Evolutionary conservation across 2,888 invertebrate genomes (phyloP).

Genomic region (Drosophila macrospina): DNA sequence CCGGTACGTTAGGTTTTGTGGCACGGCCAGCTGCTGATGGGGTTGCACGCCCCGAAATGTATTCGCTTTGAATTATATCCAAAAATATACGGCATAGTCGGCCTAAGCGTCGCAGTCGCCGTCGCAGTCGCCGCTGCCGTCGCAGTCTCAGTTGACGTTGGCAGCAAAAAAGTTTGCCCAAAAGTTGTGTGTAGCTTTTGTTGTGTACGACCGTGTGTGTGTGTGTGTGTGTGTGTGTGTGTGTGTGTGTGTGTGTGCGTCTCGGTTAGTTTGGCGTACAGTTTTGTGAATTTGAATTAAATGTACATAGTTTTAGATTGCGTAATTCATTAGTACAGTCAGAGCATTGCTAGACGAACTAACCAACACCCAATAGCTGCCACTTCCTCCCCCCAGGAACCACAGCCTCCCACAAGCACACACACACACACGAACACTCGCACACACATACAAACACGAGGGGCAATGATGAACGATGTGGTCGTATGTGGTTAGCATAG

Average conservation of each 20-base stretch:
- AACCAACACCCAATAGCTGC: constrained; percentile 39
- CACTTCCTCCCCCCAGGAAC: background rate
- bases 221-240: constrained; percentile 44
- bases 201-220: constrained; percentile 30
- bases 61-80: constrained; percentile 80
- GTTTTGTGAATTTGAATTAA: constrained; percentile 83
- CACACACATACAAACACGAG: constrained; percentile 50
- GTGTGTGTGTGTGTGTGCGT: constrained; percentile 49
- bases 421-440: constrained; percentile 49
- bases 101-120: constrained; percentile 41
- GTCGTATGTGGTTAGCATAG: constrained; percentile 77
- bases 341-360: constrained; percentile 60
- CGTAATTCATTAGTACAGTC: constrained; percentile 84
- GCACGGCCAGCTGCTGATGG: constrained; percentile 63
- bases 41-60: constrained; percentile 69
- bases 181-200: constrained; percentile 57
- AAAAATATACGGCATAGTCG: constrained; percentile 66
- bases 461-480: constrained; percentile 84
- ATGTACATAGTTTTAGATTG: constrained; percentile 84
- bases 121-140: constrained; percentile 28
- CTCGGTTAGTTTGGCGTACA: constrained; percentile 77
- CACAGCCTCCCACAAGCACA: constrained; percentile 46
- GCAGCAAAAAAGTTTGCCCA: constrained; percentile 74
- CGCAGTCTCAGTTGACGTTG: constrained; percentile 40
- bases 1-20: background rate